Evolutionary conservation across 2,113 vertebrate genomes (phyloP), one percentile per base, ranked within the genome.

Genomic region (Diadophis punctatus): DNA sequence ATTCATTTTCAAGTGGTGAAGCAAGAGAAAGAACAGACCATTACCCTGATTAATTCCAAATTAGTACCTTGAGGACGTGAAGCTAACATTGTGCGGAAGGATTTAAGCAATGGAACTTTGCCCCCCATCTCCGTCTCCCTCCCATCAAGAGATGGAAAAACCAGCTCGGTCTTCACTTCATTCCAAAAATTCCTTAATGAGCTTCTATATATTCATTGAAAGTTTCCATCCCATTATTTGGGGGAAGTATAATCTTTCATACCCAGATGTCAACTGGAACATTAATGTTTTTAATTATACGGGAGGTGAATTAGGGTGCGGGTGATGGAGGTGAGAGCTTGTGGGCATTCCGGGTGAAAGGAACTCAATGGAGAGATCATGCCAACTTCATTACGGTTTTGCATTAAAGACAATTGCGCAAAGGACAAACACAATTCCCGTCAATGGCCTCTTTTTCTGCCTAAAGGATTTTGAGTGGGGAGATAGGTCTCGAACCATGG

Each of bases 211-310:
- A 94, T 49, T 55, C 89, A 92, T 95, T 87, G 94, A 94, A 96
- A 92, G 80, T 96, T 95, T 90, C 39, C 85, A 18, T 55, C 90
- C 55, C 87, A 86, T 68, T 25, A 0, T 51, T 48, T 49, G 43
- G 16, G 63, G 58, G 93, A 90, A 87, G 87, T 95, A 89, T 95
- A 12, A 68, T n/a, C 92, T 94, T 95, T 94, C 96, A 90, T 60
- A 1, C 2, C 12, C 51, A 90, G 90, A 92, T 0, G 0, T 39
- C 55, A n/a, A 68, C 48, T 27, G 34, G 93, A 60, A 88, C 89
- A 84, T 8, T 91, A 95, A 97, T 96, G 97, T 96, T 97, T 97
- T 94, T 97, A 91, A 96, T 97, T 97, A n/a, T n/a, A 96, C 8
- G 30, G 92, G 88, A 85, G 0, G 46, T 39, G 86, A 87, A 30